Evolutionary conservation across 2,113 vertebrate species (phyloP).

Genomic region (Caracal caracal): DNA sequence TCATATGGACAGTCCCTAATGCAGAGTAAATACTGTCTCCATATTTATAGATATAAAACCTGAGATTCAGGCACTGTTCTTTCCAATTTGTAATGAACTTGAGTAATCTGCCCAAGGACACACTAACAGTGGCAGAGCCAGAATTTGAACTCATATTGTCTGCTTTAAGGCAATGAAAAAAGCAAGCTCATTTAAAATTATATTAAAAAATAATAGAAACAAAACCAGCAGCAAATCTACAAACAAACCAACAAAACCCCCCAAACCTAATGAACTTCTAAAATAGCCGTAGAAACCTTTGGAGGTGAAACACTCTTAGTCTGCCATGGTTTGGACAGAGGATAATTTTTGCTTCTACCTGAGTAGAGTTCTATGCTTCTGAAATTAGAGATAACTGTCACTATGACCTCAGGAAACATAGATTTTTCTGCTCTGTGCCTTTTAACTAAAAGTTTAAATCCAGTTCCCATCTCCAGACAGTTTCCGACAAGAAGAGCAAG

Average conservation of each 20-base stretch:
- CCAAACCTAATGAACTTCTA: not conserved
- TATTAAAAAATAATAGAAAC: not conserved
- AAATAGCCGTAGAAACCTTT: not conserved
- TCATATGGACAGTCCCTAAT: too few species aligned
- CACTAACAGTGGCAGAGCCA: not conserved
- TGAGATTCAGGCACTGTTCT: not conserved
- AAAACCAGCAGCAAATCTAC: not conserved
- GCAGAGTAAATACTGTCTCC: too few species aligned
- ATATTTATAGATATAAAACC: too few species aligned
- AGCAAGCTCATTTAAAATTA: not conserved
- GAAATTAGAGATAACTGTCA: not conserved
- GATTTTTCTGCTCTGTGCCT: not conserved
- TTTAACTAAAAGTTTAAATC: slow-evolving; percentile 33
- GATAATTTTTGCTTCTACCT: not conserved
- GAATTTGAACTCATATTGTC: not conserved
- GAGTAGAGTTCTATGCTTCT: not conserved
- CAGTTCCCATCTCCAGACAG: not conserved
- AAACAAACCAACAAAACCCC: not conserved
- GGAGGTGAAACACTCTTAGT: not conserved
- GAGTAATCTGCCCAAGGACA: not conserved
- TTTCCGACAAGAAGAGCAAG: not conserved
- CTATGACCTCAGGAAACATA: not conserved
- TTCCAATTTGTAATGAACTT: not conserved
- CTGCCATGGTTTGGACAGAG: not conserved
- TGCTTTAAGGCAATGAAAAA: not conserved